Evolutionary conservation across 2,113 vertebrate genomes (phyloP), one percentile per base, ranked within the genome.

Genomic region (Tachysurus vachellii): DNA sequence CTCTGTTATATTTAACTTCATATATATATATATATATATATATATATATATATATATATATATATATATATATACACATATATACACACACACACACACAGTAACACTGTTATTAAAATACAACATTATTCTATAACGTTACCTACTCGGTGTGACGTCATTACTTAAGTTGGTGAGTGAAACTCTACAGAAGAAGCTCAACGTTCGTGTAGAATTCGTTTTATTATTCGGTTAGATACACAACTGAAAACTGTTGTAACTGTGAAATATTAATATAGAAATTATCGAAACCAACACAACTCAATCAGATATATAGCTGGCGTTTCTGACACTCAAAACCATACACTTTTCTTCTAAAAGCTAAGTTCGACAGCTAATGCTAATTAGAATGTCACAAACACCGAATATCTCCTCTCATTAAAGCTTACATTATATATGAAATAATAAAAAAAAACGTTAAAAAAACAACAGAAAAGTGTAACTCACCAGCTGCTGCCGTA

Each of bases 401-500:
- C 1, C 19, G 77, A 42, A 36, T 28, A 64, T 66, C 64, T 7
- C 13, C 61, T 26, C 56, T 16, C 1, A 23, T 10, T 26, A 59
- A 59, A 36, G 4, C 21, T 57, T n/a, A 10, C 9, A 28, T 12
- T 7, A 11, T 47, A 23, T 5, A 36, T 21, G 4, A 36, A 53
- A 16, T 81, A 8, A 36, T 36, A 36, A 36, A 36, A 36, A 36
- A 36, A 36, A 36, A 36, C 36, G 36, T 36, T 36, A 36, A 36
- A 36, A 36, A 36, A 36, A 36, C 36, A 36, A 36, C 10, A 17
- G 28, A 28, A 19, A 83, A 47, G 76, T 26, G 26, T 47, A 82
- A 93, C 95, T 91, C 95, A 99, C 97, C 97, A 99, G 96, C 96
- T 98, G 98, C 94, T 98, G 97, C 90, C 97, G 96, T 91, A 98